Percentiles rank a stretch among this genome's conserved stretches.
Conservation (phyloP, 2,888 invertebrate species). For the Coleophora deauratella region DNA sequence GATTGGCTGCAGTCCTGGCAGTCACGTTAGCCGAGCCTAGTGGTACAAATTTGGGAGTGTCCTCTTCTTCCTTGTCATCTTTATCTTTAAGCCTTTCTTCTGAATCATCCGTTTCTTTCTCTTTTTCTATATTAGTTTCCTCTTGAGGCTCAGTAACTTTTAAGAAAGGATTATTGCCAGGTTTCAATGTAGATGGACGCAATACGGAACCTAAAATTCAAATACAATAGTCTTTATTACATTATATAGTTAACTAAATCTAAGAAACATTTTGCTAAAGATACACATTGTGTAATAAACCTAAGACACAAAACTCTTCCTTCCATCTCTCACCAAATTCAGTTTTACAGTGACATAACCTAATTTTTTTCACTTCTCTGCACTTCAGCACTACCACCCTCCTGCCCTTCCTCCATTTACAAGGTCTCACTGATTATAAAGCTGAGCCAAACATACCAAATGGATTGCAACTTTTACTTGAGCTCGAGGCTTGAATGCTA, state of each 20-base stretch:
- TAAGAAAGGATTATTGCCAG: slow-evolving; percentile 50
- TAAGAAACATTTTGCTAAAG: too few species aligned
- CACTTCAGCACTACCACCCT: too few species aligned
- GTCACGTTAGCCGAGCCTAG: slow-evolving; percentile 49
- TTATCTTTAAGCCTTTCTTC: slow-evolving; percentile 45
- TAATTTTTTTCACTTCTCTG: too few species aligned
- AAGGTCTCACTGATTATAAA: too few species aligned
- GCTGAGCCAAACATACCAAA: slow-evolving; percentile 56
- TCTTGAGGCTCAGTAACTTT: slow-evolving; percentile 36
- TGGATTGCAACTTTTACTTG: slow-evolving; percentile 50
- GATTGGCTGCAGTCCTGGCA: slow-evolving; percentile 45
- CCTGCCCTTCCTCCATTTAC: too few species aligned
- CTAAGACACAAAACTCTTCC: too few species aligned
- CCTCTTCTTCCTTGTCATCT: slow-evolving; percentile 38
- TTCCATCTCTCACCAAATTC: too few species aligned
- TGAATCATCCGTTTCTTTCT: slow-evolving; percentile 20
- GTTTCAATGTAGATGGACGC: slow-evolving; percentile 60
- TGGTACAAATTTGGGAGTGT: slow-evolving; percentile 65
- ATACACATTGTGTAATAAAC: too few species aligned
- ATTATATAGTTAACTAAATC: too few species aligned
- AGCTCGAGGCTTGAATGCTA: slow-evolving; percentile 43
- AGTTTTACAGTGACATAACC: too few species aligned
- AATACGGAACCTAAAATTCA: slow-evolving; percentile 49
- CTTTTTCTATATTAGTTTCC: slow-evolving; percentile 33
- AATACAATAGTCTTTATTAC: neutral